Evolutionary conservation across 2,888 invertebrate species (phyloP), one percentile per base, ranked within the genome.

Genomic region (Orchesellides sinensis): DNA sequence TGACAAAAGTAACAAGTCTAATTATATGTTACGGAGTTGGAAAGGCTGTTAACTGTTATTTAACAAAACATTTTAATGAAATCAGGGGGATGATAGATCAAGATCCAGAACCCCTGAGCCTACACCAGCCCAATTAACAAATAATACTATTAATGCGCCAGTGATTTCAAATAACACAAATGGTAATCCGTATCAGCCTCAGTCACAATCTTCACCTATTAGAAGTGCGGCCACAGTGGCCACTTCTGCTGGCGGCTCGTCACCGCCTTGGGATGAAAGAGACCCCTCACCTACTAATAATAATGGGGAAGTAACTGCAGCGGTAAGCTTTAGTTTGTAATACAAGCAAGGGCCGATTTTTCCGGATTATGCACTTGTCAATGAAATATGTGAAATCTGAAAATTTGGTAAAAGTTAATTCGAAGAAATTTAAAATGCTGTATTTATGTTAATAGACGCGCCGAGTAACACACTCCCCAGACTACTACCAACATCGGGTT

Each of bases 281-380:
- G 49, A 74, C 47, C 49, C 73, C 4, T 73, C 84, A 52, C 73
- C 84, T 35, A 84, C 80, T 84, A 84, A 84, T 35, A 84, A 84
- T 65, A 83, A 83, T 61, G 81, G 54, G 59, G 59, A 59, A 25
- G 74, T 73, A 32, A 47, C 65, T 59, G n/a, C 27, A 8, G 52
- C 52, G 40, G 73, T 73, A 49, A 73, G 73, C n/a, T n/a, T n/a
- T n/a, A n/a, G n/a, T n/a, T n/a, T n/a, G n/a, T n/a, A n/a, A n/a
- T 19, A 19, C 19, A 52, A 27, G 3, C 14, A 45, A 45, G 59
- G 8, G 6, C 12, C 5, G 23, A 8, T n/a, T 21, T 6, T n/a
- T 23, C 5, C 6, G 8, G 5, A 59, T 59, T 12, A 17, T 17
- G 6, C 6, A 52, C n/a, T 8, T 17, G 19, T 52, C n/a, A 52